phyloP scores from a whole-genome alignment of 2,113 vertebrate genomes.

The Pachycephala philippinensis region DNA sequence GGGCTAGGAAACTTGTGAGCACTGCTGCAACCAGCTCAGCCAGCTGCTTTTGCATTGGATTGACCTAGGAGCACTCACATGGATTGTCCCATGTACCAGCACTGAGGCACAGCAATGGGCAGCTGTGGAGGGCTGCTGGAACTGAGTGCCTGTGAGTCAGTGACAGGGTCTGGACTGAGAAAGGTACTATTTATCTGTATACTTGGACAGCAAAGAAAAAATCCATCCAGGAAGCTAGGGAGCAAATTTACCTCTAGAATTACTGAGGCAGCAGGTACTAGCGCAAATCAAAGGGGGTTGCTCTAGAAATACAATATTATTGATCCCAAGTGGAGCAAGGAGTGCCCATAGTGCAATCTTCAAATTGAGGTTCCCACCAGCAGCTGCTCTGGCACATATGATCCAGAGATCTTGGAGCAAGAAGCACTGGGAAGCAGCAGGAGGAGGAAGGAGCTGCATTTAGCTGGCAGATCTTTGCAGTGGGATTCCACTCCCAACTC shows the following conservation, averaged over 20 bases:
- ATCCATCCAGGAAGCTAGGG: neutral
- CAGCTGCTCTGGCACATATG: neutral
- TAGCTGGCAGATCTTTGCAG: neutral
- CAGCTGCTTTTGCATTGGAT: neutral
- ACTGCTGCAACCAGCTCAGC: neutral
- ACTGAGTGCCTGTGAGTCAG: neutral
- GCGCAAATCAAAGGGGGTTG: neutral
- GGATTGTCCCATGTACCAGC: neutral
- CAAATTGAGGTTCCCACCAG: neutral
- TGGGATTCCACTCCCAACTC: neutral
- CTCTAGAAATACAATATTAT: neutral
- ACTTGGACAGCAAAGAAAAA: neutral
- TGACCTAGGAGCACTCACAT: neutral
- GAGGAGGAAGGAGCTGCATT: slow-evolving; percentile 26
- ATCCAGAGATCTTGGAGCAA: neutral
- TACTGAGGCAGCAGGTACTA: neutral
- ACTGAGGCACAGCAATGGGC: neutral
- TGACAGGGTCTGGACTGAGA: neutral
- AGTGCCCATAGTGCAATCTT: neutral
- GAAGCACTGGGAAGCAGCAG: neutral
- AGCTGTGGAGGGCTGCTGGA: neutral
- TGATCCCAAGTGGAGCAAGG: neutral
- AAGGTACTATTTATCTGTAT: neutral
- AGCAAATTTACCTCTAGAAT: neutral
- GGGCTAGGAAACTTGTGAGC: neutral